phyloP scores from a whole-genome alignment of 2,888 invertebrate species.

The Drosophila mimetica region DNA sequence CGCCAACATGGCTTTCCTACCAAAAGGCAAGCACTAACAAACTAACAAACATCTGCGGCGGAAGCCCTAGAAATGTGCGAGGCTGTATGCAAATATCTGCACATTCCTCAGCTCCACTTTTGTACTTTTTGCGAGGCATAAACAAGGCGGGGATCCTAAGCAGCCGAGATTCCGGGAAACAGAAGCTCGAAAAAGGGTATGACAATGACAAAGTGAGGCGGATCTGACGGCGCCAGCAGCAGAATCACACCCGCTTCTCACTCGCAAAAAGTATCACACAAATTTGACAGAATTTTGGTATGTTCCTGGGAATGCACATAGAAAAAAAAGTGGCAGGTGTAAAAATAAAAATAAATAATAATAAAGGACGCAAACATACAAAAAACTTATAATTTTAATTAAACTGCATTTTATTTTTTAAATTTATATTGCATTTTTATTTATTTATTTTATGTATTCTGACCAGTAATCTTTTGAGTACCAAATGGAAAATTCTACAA shows the following conservation, averaged over 20 bases:
- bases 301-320: not conserved
- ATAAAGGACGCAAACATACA: too few relatives aligned
- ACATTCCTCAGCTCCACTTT: slow-evolving; percentile 10
- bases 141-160: slow-evolving; percentile 38
- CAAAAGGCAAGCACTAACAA: slow-evolving; percentile 51
- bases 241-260: slow-evolving; percentile 3
- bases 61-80: slow-evolving; percentile 46
- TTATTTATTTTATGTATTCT: too few relatives aligned
- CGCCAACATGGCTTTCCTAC: slow-evolving; percentile 43
- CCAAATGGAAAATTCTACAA: too few relatives aligned
- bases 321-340: not conserved
- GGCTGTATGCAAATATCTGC: slow-evolving; percentile 60
- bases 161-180: slow-evolving; percentile 43
- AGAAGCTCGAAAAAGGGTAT: slow-evolving; percentile 56
- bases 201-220: slow-evolving; percentile 81
- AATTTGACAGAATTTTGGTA: slow-evolving; percentile 5
- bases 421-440: too few relatives aligned
- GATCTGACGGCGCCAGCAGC: slow-evolving; percentile 73
- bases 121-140: slow-evolving; percentile 24
- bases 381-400: too few relatives aligned
- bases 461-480: too few relatives aligned
- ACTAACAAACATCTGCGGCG: slow-evolving; percentile 53
- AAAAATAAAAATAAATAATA: not conserved
- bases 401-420: too few relatives aligned
- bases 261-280: not conserved